Evolutionary conservation across 2,888 invertebrate species (phyloP).

Genomic region (Lathronympha strigana): DNA sequence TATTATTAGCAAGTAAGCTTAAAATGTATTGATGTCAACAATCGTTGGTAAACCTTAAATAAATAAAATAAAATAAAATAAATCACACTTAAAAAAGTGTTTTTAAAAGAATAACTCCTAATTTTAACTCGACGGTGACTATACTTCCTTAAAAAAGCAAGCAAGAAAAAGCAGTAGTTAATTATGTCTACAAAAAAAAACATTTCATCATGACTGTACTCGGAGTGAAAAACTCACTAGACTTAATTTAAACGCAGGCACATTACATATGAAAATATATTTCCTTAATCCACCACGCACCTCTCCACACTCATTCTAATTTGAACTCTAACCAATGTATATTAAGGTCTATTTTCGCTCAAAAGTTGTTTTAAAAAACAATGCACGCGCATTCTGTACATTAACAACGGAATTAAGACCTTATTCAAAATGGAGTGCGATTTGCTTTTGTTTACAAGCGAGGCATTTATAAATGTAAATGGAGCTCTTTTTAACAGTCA

Average conservation of each 20-base stretch:
- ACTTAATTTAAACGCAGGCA: constrained; percentile 23
- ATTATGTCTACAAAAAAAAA: too few species aligned
- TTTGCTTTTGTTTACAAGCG: neutral
- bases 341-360: neutral
- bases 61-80: too few species aligned
- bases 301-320: neutral
- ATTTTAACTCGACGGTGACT: neutral
- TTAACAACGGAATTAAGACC: constrained; percentile 7
- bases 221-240: constrained; percentile 9
- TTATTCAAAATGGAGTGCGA: neutral
- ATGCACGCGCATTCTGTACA: constrained; percentile 10
- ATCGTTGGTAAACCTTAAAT: too few species aligned
- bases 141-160: too few species aligned
- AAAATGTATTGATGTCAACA: too few species aligned
- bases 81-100: too few species aligned
- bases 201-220: constrained; percentile 17
- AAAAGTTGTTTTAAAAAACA: neutral
- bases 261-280: constrained; percentile 27
- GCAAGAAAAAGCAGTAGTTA: too few species aligned
- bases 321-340: neutral
- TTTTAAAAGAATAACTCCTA: too few species aligned
- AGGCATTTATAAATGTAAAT: neutral
- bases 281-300: constrained; percentile 14
- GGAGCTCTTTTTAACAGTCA: neutral
- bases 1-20: too few species aligned